phyloP scores from a whole-genome alignment of 2,113 vertebrate genomes.

The Pterocles burchelli region DNA sequence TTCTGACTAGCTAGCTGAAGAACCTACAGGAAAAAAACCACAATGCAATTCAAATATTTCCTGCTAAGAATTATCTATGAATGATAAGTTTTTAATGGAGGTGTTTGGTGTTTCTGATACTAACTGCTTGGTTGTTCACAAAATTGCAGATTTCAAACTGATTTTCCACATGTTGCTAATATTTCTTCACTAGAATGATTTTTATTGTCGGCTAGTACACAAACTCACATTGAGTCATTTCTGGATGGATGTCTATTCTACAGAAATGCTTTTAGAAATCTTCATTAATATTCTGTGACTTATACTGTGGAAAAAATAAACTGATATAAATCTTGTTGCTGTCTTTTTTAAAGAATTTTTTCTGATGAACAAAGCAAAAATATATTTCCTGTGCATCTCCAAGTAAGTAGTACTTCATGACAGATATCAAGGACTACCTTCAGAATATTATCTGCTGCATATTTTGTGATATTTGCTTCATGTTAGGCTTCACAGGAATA shows the following conservation, averaged over 20 bases:
- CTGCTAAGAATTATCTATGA: background rate
- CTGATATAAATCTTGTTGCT: background rate
- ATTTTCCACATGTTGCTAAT: background rate
- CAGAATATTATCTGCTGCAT: background rate
- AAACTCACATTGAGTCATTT: background rate
- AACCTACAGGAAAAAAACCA: background rate
- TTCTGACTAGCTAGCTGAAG: background rate
- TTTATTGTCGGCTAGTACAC: background rate
- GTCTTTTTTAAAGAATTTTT: background rate
- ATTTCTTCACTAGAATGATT: background rate
- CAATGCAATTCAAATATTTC: background rate
- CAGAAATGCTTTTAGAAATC: background rate
- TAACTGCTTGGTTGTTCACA: background rate
- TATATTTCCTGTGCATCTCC: background rate
- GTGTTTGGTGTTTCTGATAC: background rate
- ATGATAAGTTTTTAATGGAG: background rate
- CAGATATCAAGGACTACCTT: background rate
- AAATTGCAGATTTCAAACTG: background rate
- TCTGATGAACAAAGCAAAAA: background rate
- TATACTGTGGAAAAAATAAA: background rate
- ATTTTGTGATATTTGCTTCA: background rate
- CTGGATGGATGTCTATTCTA: background rate
- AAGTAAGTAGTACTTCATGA: background rate
- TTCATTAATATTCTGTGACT: background rate
- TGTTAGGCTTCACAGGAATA: background rate